These are phyloP conservation scores for Emesis furor DNA, from an alignment of 2,888 invertebrate genomes.

Conservation along the genomic window DNA sequence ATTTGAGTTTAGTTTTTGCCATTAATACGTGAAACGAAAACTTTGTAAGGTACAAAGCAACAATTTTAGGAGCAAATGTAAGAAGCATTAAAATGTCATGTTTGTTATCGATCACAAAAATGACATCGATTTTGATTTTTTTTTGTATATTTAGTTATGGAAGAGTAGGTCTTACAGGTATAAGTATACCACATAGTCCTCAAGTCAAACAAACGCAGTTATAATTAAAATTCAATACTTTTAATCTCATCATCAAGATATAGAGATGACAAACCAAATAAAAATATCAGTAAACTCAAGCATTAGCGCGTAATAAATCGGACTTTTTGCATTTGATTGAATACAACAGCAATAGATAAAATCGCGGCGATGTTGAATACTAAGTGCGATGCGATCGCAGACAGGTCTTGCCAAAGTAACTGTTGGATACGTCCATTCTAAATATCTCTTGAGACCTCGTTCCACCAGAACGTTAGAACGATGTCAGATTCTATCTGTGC, in stretches of 20 bases:
- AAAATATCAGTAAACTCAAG: not conserved
- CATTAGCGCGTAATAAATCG: no score
- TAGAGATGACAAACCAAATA: no score
- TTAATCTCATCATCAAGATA: no score
- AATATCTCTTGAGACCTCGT: conserved; percentile 62
- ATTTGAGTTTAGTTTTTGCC: not conserved
- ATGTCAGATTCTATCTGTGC: conserved; percentile 85
- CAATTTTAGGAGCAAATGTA: no score
- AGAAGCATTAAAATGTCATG: no score
- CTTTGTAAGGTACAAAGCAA: no score
- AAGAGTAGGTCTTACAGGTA: no score
- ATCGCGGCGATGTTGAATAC: not conserved
- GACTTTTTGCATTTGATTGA: not conserved
- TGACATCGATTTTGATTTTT: no score
- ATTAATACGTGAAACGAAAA: no score
- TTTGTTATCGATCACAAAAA: no score
- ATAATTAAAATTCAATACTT: not conserved
- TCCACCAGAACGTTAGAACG: conserved; percentile 56
- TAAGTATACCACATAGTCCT: no score
- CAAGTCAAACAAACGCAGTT: not conserved
- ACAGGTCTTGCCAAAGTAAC: conserved; percentile 52
- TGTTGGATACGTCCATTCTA: conserved; percentile 62
- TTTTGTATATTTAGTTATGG: no score
- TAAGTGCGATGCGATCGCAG: conserved; percentile 20
- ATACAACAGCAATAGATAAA: not conserved